Evolutionary conservation across 2,888 invertebrate species (phyloP), one percentile per base, ranked within the genome.

Genomic region (Myopa tessellatipennis): DNA sequence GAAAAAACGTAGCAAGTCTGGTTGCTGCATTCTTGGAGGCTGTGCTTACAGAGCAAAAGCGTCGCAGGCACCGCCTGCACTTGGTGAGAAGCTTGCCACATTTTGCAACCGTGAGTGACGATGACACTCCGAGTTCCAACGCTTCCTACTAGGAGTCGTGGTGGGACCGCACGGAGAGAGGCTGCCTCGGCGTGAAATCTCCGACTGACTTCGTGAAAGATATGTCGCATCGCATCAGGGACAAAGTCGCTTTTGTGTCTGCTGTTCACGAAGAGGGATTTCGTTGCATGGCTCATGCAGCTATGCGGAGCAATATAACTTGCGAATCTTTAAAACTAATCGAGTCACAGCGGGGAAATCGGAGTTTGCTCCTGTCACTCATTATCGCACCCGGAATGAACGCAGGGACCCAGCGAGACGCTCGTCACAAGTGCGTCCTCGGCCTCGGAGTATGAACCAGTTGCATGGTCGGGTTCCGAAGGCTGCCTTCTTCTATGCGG

Each of bases 321-420:
- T 40, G 40, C 79, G 73, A 80, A 72, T 73, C 75, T 68, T 74
- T 78, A 74, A 79, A 74, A 70, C 79, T 81, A 81, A 81, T 82
- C 79, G 79, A 78, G 75, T 81, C 82, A 79, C 82, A 82, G 82
- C 82, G 76, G 82, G 82, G 77, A 75, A 74, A 79, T 74, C 74
- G 73, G 52, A 73, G 77, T 79, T 78, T 76, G 78, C 80, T 78
- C 77, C 79, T 77, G 81, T 80, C 82, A 79, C 81, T 81, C 80
- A 82, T 79, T 77, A 77, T 81, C 78, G 80, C 80, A 80, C 78
- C 79, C 68, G 38, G 40, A 60, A 60, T 6, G n/a, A 4, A 60
- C 38, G 14, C 45, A 12, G 38, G 10, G 55, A 55, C 55, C 5
- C 14, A n/a, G 55, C 5, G 14, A 55, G 55, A 55, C 55, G n/a